These are phyloP conservation scores for Neocrepidodera transversa DNA, from an alignment of 2,888 invertebrate species.

Conservation along the genomic window DNA sequence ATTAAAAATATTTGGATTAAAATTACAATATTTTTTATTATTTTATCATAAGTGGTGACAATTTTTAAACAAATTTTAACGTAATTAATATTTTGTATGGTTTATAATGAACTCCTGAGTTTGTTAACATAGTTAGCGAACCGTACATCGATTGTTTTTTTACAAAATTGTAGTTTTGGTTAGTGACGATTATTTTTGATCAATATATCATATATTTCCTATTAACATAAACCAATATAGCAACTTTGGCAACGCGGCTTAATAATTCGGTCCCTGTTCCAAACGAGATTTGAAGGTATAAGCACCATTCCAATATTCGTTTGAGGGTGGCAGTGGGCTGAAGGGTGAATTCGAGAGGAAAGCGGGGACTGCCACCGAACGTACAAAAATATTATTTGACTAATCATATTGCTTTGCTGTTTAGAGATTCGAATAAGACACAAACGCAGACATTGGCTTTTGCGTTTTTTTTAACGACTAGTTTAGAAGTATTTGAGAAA, in stretches of 20 bases:
- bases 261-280: conserved; percentile 53
- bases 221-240: not conserved
- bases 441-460: not conserved
- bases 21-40: too few species aligned
- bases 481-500: not conserved
- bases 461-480: not conserved
- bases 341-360: conserved; percentile 13
- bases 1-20: too few species aligned
- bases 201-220: too few species aligned
- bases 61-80: too few species aligned
- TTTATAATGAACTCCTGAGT: too few species aligned
- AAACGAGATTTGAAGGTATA: conserved; percentile 55
- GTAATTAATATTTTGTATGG: too few species aligned
- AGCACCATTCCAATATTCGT: conserved; percentile 41
- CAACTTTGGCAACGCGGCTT: conserved; percentile 25
- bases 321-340: conserved; percentile 11
- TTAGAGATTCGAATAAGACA: conserved; percentile 11
- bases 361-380: conserved; percentile 32
- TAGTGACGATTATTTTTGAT: too few species aligned
- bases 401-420: conserved; percentile 30
- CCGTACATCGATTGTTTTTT: too few species aligned
- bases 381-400: conserved; percentile 38
- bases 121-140: too few species aligned
- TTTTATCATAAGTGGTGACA: too few species aligned
- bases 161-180: too few species aligned